Conservation (phyloP, 2,797 vertebrate species). For the Dromococcyx pavoninus region DNA sequence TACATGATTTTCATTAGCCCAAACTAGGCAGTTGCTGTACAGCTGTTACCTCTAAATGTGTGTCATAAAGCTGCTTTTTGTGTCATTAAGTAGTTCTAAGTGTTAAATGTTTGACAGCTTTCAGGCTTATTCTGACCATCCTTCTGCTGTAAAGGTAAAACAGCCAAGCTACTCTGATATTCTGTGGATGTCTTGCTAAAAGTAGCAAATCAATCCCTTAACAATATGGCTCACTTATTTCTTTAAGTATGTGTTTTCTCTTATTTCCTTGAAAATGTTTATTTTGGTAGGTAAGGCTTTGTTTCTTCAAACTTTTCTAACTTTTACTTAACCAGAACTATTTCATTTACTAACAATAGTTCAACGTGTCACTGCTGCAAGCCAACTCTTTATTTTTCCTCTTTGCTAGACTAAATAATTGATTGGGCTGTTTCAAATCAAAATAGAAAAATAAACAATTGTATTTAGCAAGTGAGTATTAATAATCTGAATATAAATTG, state of each 20-base stretch:
- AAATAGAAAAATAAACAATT: background rate
- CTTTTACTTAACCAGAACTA: background rate
- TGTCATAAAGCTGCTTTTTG: background rate
- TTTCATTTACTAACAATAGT: constrained; percentile 2
- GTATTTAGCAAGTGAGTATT: constrained; percentile 26
- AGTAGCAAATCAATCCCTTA: background rate
- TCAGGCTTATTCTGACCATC: background rate
- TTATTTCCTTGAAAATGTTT: background rate
- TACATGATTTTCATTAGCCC: background rate
- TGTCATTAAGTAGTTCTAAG: background rate
- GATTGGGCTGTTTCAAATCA: background rate
- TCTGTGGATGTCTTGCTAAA: background rate
- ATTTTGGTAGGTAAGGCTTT: background rate
- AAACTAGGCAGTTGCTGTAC: background rate
- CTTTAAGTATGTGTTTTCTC: background rate
- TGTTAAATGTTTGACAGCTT: background rate
- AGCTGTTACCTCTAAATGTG: background rate
- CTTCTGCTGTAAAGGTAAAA: background rate
- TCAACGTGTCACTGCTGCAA: background rate
- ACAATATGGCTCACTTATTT: background rate
- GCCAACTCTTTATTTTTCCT: background rate
- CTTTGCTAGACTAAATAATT: background rate
- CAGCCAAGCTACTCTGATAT: background rate
- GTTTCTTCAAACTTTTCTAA: background rate
- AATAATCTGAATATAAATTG: background rate